Evolutionary conservation across 2,888 invertebrate genomes (phyloP).

Genomic region (Plebejus anna): DNA sequence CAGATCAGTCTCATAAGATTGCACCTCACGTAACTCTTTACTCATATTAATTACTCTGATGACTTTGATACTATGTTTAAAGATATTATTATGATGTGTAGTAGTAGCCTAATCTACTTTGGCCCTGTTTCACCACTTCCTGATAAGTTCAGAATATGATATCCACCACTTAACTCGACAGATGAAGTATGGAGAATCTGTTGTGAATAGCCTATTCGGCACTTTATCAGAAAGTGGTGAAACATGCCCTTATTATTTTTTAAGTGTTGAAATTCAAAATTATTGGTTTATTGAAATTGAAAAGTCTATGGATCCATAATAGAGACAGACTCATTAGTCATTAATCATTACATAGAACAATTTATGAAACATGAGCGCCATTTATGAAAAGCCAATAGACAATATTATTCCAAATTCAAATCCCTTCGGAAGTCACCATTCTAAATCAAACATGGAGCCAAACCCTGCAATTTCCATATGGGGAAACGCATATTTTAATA

Average conservation of each 20-base stretch:
- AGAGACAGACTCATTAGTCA: neutral
- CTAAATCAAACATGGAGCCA: constrained; percentile 73
- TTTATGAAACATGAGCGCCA: neutral
- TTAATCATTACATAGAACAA: neutral
- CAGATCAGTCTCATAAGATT: constrained; percentile 17
- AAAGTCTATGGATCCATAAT: neutral
- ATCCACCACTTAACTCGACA: too few relatives aligned
- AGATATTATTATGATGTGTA: neutral
- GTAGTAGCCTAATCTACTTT: too few relatives aligned
- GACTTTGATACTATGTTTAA: neutral
- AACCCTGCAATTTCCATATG: constrained; percentile 51
- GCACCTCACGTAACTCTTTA: constrained; percentile 9
- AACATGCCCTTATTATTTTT: neutral
- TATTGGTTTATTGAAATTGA: neutral
- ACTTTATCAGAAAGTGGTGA: too few relatives aligned
- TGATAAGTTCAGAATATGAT: too few relatives aligned
- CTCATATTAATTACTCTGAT: neutral
- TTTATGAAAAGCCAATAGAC: constrained; percentile 50
- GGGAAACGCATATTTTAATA: constrained; percentile 66
- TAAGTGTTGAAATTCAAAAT: neutral
- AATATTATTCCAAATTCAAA: constrained; percentile 63
- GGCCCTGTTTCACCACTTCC: too few relatives aligned
- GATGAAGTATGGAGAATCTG: too few relatives aligned
- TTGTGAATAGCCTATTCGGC: too few relatives aligned
- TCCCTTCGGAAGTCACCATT: constrained; percentile 68